These are phyloP conservation scores for Acanthopleura granulata DNA, from an alignment of 2,888 invertebrate genomes.

Conservation along the genomic window DNA sequence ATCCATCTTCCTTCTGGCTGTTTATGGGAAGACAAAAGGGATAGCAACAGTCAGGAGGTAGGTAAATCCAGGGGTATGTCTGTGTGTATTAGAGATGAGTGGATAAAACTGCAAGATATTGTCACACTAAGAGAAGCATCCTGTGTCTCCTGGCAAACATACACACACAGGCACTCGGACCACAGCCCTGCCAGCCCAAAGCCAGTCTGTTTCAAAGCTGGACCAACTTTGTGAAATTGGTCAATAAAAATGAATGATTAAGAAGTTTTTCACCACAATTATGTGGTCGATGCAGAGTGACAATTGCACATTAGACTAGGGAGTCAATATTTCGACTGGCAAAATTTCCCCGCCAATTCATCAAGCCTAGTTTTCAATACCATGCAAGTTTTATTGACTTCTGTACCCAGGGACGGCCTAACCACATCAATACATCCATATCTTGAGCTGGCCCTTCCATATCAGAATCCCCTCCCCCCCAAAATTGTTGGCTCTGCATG, in stretches of 20 bases:
- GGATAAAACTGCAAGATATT: no score
- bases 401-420: not conserved
- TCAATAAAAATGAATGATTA: slow-evolving; percentile 20
- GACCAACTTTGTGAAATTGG: slow-evolving; percentile 16
- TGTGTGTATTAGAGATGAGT: no score
- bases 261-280: slow-evolving; percentile 20
- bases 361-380: slow-evolving; percentile 18
- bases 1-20: slow-evolving; percentile 9
- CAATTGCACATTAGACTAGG: slow-evolving; percentile 16
- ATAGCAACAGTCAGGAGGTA: not conserved
- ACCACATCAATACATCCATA: slow-evolving; percentile 18
- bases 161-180: not conserved
- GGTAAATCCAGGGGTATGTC: no score
- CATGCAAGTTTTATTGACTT: slow-evolving; percentile 19
- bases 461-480: not conserved
- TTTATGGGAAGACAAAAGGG: not conserved
- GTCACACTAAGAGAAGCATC: no score
- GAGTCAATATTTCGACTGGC: slow-evolving; percentile 19
- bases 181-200: not conserved
- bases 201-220: not conserved
- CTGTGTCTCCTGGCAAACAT: no score
- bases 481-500: not conserved
- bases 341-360: slow-evolving; percentile 18
- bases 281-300: slow-evolving; percentile 19
- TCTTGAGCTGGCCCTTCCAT: not conserved